Evolutionary conservation across 2,113 vertebrate genomes (phyloP), one percentile per base, ranked within the genome.

Genomic region (Silurus asotus): DNA sequence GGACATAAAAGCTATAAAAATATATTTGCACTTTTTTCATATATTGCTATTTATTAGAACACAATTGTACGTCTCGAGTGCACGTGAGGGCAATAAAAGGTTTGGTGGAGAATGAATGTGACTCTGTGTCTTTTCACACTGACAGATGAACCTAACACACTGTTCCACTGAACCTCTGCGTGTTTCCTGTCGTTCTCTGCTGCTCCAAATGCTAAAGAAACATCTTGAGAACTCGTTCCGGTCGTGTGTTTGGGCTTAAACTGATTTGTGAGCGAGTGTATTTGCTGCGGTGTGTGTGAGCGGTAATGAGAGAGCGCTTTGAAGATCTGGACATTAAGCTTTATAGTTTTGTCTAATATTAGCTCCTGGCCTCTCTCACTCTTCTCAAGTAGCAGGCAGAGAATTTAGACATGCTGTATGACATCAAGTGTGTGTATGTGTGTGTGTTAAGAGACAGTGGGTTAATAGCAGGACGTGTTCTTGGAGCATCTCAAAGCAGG

Each of bases 341-440:
- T 94, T 93, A 93, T 93, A 91, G 91, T 93, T 87, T 82, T 88
- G 87, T 91, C 94, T 95, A 95, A 94, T 92, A 94, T 95, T 95
- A 95, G 95, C 93, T 92, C 88, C 92, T 94, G 94, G 93, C 93
- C 91, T 87, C 58, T 59, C 82, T 79, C 86, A 83, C 78, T 25
- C 91, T 89, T 94, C 93, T 95, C 95, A 93, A 94, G 92, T 95
- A 93, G 91, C 95, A 92, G 87, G 49, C 56, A 53, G 65, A 86
- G 88, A 85, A 91, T 89, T 88, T 76, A 65, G 88, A 82, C 90
- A 91, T 75, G 81, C 84, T 90, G 87, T 88, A 88, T 76, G 62
- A 55, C n/a, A 1, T 28, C 3, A 13, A 72, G 19, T 37, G 65
- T 61, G 78, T 70, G 51, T 45, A 17, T 45, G 65, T n/a, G 28